Evolutionary conservation across 35 echinoderm and acorn worm genomes (phyloP).

Genomic region (Ptychodera flava): DNA sequence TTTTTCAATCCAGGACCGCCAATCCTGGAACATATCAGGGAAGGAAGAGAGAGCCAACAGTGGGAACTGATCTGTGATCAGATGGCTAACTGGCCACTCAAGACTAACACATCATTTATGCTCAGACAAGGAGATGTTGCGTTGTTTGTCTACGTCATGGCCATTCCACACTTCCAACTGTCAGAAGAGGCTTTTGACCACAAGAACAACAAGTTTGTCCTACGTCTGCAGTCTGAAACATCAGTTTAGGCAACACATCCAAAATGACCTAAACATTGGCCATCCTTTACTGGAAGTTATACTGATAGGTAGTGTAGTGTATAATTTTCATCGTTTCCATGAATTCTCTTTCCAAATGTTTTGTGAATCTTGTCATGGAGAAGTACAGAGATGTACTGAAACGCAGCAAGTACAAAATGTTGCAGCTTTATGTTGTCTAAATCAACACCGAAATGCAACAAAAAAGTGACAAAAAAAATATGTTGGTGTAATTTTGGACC

Average conservation of each 20-base stretch:
- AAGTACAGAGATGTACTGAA: no score
- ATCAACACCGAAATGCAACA: no score
- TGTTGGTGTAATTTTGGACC: no score
- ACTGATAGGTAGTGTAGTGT: no score
- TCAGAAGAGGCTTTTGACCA: conserved; percentile 90
- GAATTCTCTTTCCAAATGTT: no score
- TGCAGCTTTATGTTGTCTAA: no score
- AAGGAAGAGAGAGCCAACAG: conserved; percentile 17
- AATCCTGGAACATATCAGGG: conserved; percentile 53
- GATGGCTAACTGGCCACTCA: conserved; percentile 57
- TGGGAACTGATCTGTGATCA: conserved; percentile 96
- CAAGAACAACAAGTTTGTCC: conserved; percentile 83
- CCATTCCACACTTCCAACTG: conserved; percentile 76
- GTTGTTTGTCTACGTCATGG: conserved; percentile 87
- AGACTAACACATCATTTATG: conserved; percentile 76
- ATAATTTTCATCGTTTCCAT: no score
- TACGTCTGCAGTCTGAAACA: conserved; percentile 92
- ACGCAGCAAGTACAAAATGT: no score
- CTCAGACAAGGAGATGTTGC: conserved; percentile 65
- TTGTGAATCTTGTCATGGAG: no score
- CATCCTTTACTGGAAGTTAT: no score
- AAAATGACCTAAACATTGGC: no score
- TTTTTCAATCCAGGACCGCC: conserved; percentile 88
- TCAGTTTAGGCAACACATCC: conserved; percentile 54
- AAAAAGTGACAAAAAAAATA: no score